phyloP scores from a whole-genome alignment of 2,888 invertebrate species.

The Hypsopygia costalis region DNA sequence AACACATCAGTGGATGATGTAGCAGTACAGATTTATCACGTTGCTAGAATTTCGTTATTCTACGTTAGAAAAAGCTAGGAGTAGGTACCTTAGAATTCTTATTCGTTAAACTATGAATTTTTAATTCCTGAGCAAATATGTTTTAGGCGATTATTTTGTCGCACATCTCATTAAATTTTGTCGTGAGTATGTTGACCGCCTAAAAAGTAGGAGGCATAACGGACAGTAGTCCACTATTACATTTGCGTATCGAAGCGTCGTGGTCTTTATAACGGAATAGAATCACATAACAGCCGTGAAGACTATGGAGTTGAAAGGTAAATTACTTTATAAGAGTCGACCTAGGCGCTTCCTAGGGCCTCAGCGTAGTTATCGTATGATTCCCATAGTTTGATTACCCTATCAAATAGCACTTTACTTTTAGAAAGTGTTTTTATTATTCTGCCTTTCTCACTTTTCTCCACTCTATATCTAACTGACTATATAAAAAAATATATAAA shows the following conservation, averaged over 20 bases:
- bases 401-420: too few relatives aligned
- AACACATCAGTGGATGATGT: too few relatives aligned
- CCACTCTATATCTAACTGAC: too few relatives aligned
- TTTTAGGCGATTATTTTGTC: background rate
- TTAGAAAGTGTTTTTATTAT: too few relatives aligned
- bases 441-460: too few relatives aligned
- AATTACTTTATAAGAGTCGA: conserved; percentile 52
- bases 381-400: background rate
- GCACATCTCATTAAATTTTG: background rate
- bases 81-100: too few relatives aligned
- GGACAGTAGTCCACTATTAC: conserved; percentile 35
- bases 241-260: conserved; percentile 38
- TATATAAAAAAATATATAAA: too few relatives aligned
- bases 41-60: too few relatives aligned
- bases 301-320: conserved; percentile 40
- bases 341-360: conserved; percentile 21
- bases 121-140: too few relatives aligned
- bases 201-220: conserved; percentile 29
- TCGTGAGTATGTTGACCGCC: conserved; percentile 9
- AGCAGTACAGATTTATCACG: too few relatives aligned
- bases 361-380: conserved; percentile 11
- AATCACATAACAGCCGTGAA: conserved; percentile 49
- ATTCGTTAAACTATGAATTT: too few relatives aligned
- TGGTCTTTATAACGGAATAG: conserved; percentile 55
- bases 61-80: too few relatives aligned